A percentile compares a stretch with the other conserved stretches of the same genome.
These are phyloP conservation scores for Formica exsecta DNA, from an alignment of 1,140 invertebrate species.

Conservation along the genomic window DNA sequence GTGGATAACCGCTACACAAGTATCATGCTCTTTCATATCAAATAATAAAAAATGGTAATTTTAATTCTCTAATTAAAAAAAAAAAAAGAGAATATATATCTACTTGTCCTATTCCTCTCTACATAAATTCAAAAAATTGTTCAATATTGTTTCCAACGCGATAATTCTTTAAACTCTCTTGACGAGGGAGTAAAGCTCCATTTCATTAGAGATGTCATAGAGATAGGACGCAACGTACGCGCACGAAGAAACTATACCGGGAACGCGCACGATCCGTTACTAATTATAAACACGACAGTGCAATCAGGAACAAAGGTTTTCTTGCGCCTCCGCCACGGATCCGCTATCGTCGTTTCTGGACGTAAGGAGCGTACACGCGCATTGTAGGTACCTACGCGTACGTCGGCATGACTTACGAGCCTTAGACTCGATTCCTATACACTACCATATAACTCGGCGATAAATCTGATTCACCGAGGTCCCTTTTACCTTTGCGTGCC, in stretches of 20 bases:
- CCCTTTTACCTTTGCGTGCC: slow-evolving; percentile 67
- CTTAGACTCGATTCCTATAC: slow-evolving; percentile 76
- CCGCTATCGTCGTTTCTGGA: slow-evolving; percentile 36
- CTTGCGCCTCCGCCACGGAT: slow-evolving; percentile 39
- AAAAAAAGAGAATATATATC: background rate
- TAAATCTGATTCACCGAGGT: slow-evolving; percentile 81
- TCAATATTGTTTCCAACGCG: background rate
- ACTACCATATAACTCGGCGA: slow-evolving; percentile 80
- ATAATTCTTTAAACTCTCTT: background rate
- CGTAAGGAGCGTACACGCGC: slow-evolving; percentile 49
- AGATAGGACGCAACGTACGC: background rate
- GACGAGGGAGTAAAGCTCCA: background rate
- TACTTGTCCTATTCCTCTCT: no score
- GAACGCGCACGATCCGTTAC: slow-evolving; percentile 71
- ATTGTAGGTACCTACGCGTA: slow-evolving; percentile 48
- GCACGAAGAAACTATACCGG: background rate
- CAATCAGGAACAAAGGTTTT: slow-evolving; percentile 80
- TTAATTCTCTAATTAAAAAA: background rate
- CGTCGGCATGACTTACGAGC: slow-evolving; percentile 81
- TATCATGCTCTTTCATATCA: no score
- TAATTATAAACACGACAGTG: slow-evolving; percentile 82
- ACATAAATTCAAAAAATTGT: background rate
- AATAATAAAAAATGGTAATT: no score
- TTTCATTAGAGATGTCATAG: background rate
- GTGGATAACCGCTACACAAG: no score